phyloP scores from a whole-genome alignment of 2,113 vertebrate species.

The Mastomys natalensis region DNA sequence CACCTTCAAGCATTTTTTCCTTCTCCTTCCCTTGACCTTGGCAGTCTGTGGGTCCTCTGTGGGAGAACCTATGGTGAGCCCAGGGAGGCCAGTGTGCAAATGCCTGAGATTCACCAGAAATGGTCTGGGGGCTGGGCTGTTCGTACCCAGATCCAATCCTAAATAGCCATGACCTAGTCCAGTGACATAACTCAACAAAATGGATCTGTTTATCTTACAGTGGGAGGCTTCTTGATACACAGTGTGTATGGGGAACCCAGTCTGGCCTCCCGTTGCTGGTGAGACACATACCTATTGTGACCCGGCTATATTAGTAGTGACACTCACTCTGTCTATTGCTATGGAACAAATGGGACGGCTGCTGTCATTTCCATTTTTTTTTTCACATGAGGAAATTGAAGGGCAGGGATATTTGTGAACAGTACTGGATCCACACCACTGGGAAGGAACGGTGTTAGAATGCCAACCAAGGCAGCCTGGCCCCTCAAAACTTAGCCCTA shows the following conservation, averaged over 20 bases:
- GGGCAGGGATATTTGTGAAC: background rate
- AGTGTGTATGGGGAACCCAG: background rate
- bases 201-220: background rate
- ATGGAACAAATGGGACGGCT: background rate
- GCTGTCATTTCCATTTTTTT: background rate
- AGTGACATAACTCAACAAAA: background rate
- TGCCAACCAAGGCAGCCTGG: background rate
- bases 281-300: background rate
- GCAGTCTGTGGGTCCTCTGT: background rate
- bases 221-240: background rate
- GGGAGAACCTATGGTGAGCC: background rate
- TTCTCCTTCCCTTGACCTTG: background rate
- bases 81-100: background rate
- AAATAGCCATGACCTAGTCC: background rate
- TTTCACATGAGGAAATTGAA: background rate
- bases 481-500: background rate
- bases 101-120: background rate
- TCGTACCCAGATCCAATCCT: background rate
- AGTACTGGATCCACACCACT: background rate
- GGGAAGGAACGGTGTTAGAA: background rate
- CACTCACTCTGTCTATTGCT: background rate
- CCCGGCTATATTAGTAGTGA: background rate
- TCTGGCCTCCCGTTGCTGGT: background rate
- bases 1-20: background rate
- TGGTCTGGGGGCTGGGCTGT: background rate